Conservation (phyloP, 2,888 invertebrate species). For the Halictus quadricinctus region DNA sequence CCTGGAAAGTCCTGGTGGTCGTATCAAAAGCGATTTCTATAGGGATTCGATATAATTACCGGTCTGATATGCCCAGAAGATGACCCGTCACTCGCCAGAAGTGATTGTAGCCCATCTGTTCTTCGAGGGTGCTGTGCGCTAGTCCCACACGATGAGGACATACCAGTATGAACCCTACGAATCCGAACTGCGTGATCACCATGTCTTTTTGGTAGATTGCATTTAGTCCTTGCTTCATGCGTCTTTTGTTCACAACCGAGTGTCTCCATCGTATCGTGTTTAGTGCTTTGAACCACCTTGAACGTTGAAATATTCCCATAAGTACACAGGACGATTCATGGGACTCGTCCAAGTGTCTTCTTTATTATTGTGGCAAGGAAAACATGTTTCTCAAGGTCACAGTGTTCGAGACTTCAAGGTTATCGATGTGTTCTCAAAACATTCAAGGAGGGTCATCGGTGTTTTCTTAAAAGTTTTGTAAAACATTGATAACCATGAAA, state of each 20-base stretch:
- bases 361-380: neutral
- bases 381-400: too few relatives aligned
- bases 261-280: slow-evolving; percentile 87
- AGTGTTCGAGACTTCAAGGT: too few relatives aligned
- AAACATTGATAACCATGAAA: too few relatives aligned
- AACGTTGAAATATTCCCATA: slow-evolving; percentile 27
- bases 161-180: slow-evolving; percentile 88
- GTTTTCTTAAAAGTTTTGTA: too few relatives aligned
- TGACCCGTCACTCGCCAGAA: slow-evolving; percentile 92
- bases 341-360: neutral
- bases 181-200: slow-evolving; percentile 92
- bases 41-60: slow-evolving; percentile 80
- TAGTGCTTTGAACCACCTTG: slow-evolving; percentile 87
- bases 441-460: too few relatives aligned
- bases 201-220: slow-evolving; percentile 91
- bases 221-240: slow-evolving; percentile 80
- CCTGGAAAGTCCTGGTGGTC: neutral
- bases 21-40: neutral
- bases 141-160: slow-evolving; percentile 86
- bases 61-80: slow-evolving; percentile 90
- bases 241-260: slow-evolving; percentile 83
- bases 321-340: too few relatives aligned
- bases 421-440: too few relatives aligned
- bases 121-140: slow-evolving; percentile 82
- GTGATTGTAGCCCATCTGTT: slow-evolving; percentile 89